phyloP scores from a whole-genome alignment of 2,113 vertebrate genomes.

The Barbus barbus region DNA sequence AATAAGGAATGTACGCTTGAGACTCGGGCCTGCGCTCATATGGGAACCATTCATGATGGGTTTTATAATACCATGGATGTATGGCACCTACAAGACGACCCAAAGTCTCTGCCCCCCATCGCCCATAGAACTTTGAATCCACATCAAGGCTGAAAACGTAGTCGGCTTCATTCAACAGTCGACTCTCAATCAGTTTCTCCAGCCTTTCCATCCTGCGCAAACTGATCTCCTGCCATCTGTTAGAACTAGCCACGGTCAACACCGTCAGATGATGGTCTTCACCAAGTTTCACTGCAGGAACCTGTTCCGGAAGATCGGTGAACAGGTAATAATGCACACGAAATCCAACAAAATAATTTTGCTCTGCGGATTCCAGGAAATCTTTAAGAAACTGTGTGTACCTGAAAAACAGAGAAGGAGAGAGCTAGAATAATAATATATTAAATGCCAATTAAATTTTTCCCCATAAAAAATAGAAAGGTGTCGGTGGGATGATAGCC shows the following conservation, averaged over 20 bases:
- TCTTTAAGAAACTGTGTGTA: conserved; percentile 66
- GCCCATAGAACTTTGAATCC: conserved; percentile 65
- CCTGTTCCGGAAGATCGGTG: conserved; percentile 60
- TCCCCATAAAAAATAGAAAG: no score
- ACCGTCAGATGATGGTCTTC: background rate
- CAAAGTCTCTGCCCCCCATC: conserved; percentile 73
- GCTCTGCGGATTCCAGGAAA: conserved; percentile 77
- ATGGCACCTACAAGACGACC: conserved; percentile 68
- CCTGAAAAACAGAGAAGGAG: conserved; percentile 58
- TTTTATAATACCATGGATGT: conserved; percentile 66
- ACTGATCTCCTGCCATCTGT: conserved; percentile 74
- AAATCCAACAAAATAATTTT: conserved; percentile 74
- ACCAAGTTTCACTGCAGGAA: conserved; percentile 57
- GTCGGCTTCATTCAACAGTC: conserved; percentile 57
- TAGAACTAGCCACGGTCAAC: background rate
- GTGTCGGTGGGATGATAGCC: no score
- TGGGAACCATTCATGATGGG: conserved; percentile 29
- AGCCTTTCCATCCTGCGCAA: conserved; percentile 70
- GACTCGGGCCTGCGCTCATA: conserved; percentile 71
- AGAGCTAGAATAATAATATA: background rate
- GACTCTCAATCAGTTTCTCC: conserved; percentile 57
- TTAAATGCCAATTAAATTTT: no score
- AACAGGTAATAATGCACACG: conserved; percentile 76
- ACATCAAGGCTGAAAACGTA: conserved; percentile 74
- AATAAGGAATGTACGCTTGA: conserved; percentile 55